A percentile compares a stretch with the other conserved stretches of the same genome.
Conservation (phyloP, 2,888 invertebrate species). For the Leucophora obtusa region DNA sequence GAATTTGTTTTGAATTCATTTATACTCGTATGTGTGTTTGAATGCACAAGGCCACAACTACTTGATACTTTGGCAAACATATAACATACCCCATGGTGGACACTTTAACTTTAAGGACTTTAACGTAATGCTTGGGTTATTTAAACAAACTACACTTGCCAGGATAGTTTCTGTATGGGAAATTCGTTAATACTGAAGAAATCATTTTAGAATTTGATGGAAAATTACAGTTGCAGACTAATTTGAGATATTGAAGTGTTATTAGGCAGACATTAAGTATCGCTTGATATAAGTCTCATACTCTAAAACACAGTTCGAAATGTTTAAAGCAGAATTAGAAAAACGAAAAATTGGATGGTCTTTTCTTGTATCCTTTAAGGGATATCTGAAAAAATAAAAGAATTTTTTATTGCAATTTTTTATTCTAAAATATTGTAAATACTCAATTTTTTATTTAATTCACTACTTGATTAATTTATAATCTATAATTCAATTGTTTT, state of each 20-base stretch:
- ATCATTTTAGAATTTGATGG: conserved; percentile 7
- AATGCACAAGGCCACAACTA: conserved; percentile 28
- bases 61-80: conserved; percentile 39
- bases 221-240: conserved; percentile 47
- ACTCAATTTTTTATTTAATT: too few relatives aligned
- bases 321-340: not conserved
- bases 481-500: conserved; percentile 8
- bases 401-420: too few relatives aligned
- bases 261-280: conserved; percentile 63
- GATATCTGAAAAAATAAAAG: not conserved
- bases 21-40: not conserved
- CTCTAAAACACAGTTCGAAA: conserved; percentile 32
- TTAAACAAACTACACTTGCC: not conserved
- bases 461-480: not conserved
- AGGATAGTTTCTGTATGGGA: conserved; percentile 8
- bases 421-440: too few relatives aligned
- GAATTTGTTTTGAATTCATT: too few relatives aligned
- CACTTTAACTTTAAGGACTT: conserved; percentile 53
- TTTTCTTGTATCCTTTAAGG: not conserved
- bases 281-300: conserved; percentile 21
- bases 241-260: conserved; percentile 62
- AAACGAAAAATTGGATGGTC: conserved; percentile 42
- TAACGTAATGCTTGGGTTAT: not conserved
- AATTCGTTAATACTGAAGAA: not conserved
- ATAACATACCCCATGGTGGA: conserved; percentile 51